Percentiles rank a stretch among this genome's conserved stretches.
Conservation (phyloP, 1,140 invertebrate genomes). For the Euwallacea similis region DNA sequence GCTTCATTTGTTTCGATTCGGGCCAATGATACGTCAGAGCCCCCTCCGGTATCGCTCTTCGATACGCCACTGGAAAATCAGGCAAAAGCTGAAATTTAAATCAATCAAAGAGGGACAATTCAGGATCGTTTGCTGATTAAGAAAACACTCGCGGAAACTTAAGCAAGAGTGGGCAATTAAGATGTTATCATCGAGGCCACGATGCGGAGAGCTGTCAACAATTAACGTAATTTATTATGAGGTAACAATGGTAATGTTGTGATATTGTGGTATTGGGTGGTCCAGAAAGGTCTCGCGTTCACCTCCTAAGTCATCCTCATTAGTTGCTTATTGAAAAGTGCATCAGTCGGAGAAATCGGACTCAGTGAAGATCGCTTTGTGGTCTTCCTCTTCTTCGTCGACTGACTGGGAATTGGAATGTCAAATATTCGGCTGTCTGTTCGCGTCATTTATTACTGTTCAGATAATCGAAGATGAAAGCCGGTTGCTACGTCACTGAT, state of each 20-base stretch:
- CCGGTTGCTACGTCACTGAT: conserved; percentile 9
- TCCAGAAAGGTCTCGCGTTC: conserved; percentile 34
- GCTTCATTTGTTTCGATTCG: conserved; percentile 29
- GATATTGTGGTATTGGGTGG: conserved; percentile 53
- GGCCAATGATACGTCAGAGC: not conserved
- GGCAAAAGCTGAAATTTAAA: not conserved
- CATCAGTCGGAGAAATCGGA: conserved; percentile 28
- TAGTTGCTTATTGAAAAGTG: conserved; percentile 51
- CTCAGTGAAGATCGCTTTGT: conserved; percentile 8
- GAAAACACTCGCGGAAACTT: conserved; percentile 52
- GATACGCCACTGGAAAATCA: conserved; percentile 1
- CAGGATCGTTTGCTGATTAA: conserved; percentile 45
- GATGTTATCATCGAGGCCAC: conserved; percentile 52
- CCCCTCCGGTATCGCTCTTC: too few relatives aligned
- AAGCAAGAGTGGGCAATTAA: conserved; percentile 50
- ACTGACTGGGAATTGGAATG: conserved; percentile 32
- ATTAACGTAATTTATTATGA: conserved; percentile 55
- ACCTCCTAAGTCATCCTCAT: conserved; percentile 50
- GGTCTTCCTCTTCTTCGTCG: not conserved
- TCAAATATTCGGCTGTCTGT: conserved; percentile 34
- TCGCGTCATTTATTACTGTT: conserved; percentile 38
- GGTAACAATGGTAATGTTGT: conserved; percentile 53
- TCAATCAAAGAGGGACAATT: conserved; percentile 1
- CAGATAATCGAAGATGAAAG: conserved; percentile 24
- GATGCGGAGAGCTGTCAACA: conserved; percentile 53